Evolutionary conservation across 2,113 vertebrate species (phyloP), one percentile per base, ranked within the genome.

Genomic region (Noctilio leporinus): DNA sequence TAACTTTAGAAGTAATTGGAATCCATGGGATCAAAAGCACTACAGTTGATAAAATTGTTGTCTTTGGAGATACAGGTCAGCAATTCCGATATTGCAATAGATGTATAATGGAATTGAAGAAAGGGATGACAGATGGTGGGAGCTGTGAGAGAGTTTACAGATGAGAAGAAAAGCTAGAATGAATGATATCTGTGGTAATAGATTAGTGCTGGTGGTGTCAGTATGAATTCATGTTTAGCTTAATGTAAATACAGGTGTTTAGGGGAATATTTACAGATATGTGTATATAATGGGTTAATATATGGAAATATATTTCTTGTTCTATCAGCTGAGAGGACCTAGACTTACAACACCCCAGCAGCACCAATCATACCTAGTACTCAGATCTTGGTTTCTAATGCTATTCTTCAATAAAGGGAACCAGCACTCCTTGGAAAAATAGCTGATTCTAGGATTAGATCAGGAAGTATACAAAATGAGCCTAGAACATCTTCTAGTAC

Each of bases 131-230:
- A 89, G 77, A 55, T 51, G 78, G 45, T 89, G 10, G 80, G 70
- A 83, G n/a, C 45, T 70, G 20, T 55, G 88, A 64, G 22, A 85
- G n/a, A 80, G 35, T 55, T 88, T 91, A 65, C n/a, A 72, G 53
- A 83, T 86, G 49, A 93, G 59, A 69, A 93, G 62, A 65, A 93
- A 90, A 76, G 73, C n/a, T 85, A 47, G 69, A 59, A 49, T 92
- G 69, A 59, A 49, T 92, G 72, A 72, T 88, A 47, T 51, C 20
- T n/a, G 19, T n/a, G 20, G 33, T 86, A 55, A 51, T 80, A 89
- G 59, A 49, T 76, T 38, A 87, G 72, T 57, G 4, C 85, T 73
- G 15, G 73, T 86, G 40, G 40, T 30, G 76, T 55, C 35, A 33
- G 26, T 86, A 30, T 9, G 24, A 88, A 70, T 28, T 86, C 53